A percentile compares a stretch with the other conserved stretches of the same genome.
phyloP scores from a whole-genome alignment of 2,888 invertebrate genomes.

The Drosophila falleni region DNA sequence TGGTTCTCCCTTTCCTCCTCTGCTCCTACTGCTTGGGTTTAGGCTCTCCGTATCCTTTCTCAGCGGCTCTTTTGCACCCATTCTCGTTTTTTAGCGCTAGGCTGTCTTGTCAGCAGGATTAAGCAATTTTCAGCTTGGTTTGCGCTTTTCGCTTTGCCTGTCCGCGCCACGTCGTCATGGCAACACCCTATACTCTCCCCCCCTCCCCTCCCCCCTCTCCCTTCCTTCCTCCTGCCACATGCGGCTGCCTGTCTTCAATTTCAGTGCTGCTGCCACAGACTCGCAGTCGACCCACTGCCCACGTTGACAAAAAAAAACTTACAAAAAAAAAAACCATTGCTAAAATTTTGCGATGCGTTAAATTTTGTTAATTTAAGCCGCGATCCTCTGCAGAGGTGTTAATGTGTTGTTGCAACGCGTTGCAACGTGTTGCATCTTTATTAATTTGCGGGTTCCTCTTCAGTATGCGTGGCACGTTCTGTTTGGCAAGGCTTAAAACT shows the following conservation, averaged over 20 bases:
- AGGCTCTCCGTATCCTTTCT: slow-evolving; percentile 45
- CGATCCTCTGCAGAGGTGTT: slow-evolving; percentile 56
- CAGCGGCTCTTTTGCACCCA: slow-evolving; percentile 49
- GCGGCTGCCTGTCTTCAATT: slow-evolving; percentile 16
- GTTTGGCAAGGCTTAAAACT: slow-evolving; percentile 17
- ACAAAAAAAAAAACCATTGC: slow-evolving; percentile 23
- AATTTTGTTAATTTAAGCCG: slow-evolving; percentile 76
- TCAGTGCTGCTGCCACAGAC: background rate
- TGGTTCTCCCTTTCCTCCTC: background rate
- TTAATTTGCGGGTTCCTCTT: slow-evolving; percentile 42
- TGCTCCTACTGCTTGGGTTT: slow-evolving; percentile 6
- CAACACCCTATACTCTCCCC: slow-evolving; percentile 26
- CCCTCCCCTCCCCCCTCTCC: background rate
- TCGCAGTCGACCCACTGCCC: slow-evolving; percentile 57
- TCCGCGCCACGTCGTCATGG: slow-evolving; percentile 57
- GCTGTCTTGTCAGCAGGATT: slow-evolving; percentile 79
- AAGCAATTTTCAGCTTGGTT: slow-evolving; percentile 80
- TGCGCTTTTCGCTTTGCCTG: slow-evolving; percentile 63
- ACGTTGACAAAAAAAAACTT: slow-evolving; percentile 65
- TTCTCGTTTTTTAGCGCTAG: slow-evolving; percentile 60
- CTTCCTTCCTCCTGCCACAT: slow-evolving; percentile 3
- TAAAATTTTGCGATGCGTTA: slow-evolving; percentile 76
- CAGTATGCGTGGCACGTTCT: slow-evolving; percentile 33
- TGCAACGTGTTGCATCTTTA: slow-evolving; percentile 52
- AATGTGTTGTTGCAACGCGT: slow-evolving; percentile 60